Conservation (phyloP, 53 echinoderm and acorn worm species). For the Echinometra lucunter region DNA sequence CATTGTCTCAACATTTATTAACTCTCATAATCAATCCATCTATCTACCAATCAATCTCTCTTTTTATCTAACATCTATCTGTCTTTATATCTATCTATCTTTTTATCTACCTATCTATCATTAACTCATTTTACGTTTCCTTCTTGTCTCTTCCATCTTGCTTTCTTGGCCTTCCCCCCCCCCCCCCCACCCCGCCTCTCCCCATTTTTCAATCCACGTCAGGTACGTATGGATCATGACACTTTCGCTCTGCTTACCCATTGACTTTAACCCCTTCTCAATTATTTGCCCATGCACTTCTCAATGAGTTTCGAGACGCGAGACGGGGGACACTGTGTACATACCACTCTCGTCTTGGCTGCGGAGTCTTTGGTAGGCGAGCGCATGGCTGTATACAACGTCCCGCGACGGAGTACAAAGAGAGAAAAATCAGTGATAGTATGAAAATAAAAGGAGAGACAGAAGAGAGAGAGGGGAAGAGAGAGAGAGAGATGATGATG, state of each 20-base stretch:
- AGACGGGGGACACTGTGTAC: not conserved
- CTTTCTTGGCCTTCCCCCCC: not conserved
- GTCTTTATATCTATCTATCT: too few relatives aligned
- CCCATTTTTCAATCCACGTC: not conserved
- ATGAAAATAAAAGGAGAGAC: too few relatives aligned
- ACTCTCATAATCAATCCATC: too few relatives aligned
- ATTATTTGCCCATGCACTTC: slow-evolving; percentile 43
- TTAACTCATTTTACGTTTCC: too few relatives aligned
- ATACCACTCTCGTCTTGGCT: not conserved
- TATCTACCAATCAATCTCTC: too few relatives aligned
- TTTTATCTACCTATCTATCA: not conserved
- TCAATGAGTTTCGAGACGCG: slow-evolving; percentile 5
- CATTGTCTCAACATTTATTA: too few relatives aligned
- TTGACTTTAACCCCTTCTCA: slow-evolving; percentile 47
- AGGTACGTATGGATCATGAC: slow-evolving; percentile 23
- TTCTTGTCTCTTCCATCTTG: too few relatives aligned
- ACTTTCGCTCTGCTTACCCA: not conserved
- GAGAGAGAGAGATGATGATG: not conserved
- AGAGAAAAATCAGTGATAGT: too few relatives aligned
- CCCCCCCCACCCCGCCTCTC: not conserved
- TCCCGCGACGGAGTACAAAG: not conserved
- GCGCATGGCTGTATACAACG: not conserved
- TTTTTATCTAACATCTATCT: too few relatives aligned
- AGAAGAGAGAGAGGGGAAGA: not conserved
- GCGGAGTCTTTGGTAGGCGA: not conserved